Base-by-base conservation (phyloP, 2,113 vertebrate species). In the Peucedramus taeniatus region DNA sequence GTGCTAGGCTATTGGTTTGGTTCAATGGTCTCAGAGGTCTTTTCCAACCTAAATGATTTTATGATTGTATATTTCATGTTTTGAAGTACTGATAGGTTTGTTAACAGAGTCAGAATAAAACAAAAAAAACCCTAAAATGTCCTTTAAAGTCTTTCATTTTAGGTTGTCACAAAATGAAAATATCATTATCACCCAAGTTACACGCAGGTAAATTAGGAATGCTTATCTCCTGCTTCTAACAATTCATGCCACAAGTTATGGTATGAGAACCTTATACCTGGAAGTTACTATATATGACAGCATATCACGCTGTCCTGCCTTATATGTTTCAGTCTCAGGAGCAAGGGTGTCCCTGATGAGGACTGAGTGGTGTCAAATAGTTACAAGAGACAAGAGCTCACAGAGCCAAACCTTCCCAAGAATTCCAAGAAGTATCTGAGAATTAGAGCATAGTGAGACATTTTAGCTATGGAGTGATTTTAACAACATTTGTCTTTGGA, bases 81-180 rank as follows among this genome's bases (percentile, higher is more conserved):
- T 85, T 82, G 37, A 31, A 77, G 21, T 33, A 69, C n/a, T 24
- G 31, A 54, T 20, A 50, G 13, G 42, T 57, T 66, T 63, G 24
- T 75, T 33, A 47, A 35, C 21, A 69, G 13, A 56, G 30, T 31
- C 6, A 83, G 13, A 27, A 57, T 26, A 68, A 63, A 60, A 27
- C 0, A 0, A 3, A 33, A 6, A 30, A 40, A 12, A 2, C 7
- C 23, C 3, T 24, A 11, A 61, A 65, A 75, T 23, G 3, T 3
- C 39, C 17, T 77, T 81, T 69, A 40, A 82, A 65, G 1, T 30
- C 31, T 69, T 87, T 71, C 9, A 6, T 64, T 75, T 63, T 30
- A 65, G 5, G 5, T 27, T 49, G 17, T 37, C 39, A 71, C 7
- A 54, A 61, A 85, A 44, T 16, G 21, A 78, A 87, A 71, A 42